Evolutionary conservation across 2,113 vertebrate species (phyloP).

Genomic region (Caracal caracal): DNA sequence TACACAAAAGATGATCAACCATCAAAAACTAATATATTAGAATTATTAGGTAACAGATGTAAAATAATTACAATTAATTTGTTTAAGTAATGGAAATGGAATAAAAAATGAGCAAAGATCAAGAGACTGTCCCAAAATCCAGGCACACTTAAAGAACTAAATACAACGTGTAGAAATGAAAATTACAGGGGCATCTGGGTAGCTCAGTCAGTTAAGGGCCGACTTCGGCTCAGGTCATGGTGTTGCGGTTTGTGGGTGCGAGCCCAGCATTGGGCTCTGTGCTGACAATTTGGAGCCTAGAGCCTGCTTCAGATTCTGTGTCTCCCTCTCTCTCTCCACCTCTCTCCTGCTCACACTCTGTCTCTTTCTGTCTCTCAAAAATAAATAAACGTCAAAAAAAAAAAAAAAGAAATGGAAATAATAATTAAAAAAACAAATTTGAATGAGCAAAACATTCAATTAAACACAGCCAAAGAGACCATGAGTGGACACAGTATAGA

Average conservation of each 20-base stretch:
- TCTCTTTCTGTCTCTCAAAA: too few species aligned
- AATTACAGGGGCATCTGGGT: not conserved
- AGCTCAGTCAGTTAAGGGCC: too few species aligned
- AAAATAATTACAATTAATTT: constrained; percentile 12
- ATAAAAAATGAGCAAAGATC: not conserved
- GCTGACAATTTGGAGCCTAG: too few species aligned
- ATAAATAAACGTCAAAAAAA: too few species aligned
- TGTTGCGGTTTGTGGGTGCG: too few species aligned
- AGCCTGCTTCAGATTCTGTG: too few species aligned
- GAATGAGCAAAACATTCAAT: not conserved
- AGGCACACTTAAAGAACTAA: not conserved
- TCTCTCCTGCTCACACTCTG: too few species aligned
- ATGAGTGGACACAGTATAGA: not conserved
- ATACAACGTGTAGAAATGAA: not conserved
- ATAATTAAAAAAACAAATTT: not conserved
- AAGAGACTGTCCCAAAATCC: not conserved
- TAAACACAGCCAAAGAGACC: not conserved
- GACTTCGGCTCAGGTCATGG: too few species aligned
- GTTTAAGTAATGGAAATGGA: not conserved
- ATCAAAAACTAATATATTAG: not conserved
- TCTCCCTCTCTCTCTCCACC: too few species aligned
- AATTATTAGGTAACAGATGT: not conserved
- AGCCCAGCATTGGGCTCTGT: too few species aligned
- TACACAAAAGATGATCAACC: not conserved
- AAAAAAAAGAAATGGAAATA: not conserved